Base-by-base conservation (phyloP, 2,888 invertebrate species). In the Noctua janthina region DNA sequence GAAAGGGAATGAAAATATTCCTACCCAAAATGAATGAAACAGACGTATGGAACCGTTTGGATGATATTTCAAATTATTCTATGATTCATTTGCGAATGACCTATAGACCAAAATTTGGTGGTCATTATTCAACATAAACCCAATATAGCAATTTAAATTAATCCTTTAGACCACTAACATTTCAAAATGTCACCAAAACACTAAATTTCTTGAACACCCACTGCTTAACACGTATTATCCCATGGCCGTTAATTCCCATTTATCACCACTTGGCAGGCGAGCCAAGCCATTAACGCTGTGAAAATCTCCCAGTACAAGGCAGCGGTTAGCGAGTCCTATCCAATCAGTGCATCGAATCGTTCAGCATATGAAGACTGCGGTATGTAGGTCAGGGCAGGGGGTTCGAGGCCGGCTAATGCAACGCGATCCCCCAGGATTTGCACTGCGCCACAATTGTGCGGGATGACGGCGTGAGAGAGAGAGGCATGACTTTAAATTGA, bases 401-500 rank as follows among this genome's bases (percentile, higher is more conserved):
- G 85, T 90, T 90, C 86, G 85, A 90, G 84, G 68, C 76, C 66
- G 81, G 84, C 89, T 89, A 89, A 90, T 89, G 89, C 84, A 89
- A 83, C 82, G 66, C 75, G 79, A 89, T 90, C 84, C 81, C 85
- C 83, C 64, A 76, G 90, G 89, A 88, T 90, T 90, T 86, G 76
- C 90, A 72, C 78, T 82, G 86, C 74, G 74, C 83, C 85, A 78
- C 83, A 69, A 84, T 83, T 86, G 90, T 86, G 71, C 15, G 68
- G 78, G 81, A 78, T 51, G 67, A 49, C 13, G 29, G 2, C 74
- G 81, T 71, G 72, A 51, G 67, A 73, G 35, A 84, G n/a, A 43
- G 51, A 75, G 69, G 11, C 51, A 74, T 3, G 6, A 51, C 66
- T 62, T 80, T 17, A 49, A 62, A 46, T 23, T 46, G 17, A 15